Evolutionary conservation across 1,140 invertebrate species (phyloP).

Genomic region (Aphaenogaster rudis): DNA sequence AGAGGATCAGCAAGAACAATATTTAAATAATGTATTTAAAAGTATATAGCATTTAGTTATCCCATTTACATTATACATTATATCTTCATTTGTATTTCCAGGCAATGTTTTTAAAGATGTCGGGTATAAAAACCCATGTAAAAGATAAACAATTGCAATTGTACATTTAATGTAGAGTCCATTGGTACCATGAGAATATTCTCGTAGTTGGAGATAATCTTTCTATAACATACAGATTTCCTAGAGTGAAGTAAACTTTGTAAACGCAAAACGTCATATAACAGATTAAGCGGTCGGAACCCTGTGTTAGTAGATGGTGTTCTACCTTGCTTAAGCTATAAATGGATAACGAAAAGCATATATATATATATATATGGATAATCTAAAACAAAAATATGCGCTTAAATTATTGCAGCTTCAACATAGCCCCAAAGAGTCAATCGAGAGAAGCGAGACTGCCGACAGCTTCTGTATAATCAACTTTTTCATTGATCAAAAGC

Average conservation of each 20-base stretch:
- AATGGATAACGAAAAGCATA: slow-evolving; percentile 62
- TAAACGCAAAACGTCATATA: slow-evolving; percentile 68
- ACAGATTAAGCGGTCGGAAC: slow-evolving; percentile 65
- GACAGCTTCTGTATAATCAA: slow-evolving; percentile 33
- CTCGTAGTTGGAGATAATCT: slow-evolving; percentile 33
- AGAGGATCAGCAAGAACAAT: slow-evolving; percentile 28
- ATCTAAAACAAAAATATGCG: slow-evolving; percentile 73
- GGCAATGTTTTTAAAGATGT: slow-evolving; percentile 43
- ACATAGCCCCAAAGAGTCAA: slow-evolving; percentile 67
- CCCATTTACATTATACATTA: slow-evolving; percentile 38
- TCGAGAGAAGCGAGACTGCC: slow-evolving; percentile 44
- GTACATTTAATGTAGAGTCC: slow-evolving; percentile 63
- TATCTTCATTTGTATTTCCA: slow-evolving; percentile 36
- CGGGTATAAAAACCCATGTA: slow-evolving; percentile 19
- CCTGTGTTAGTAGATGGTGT: slow-evolving; percentile 59
- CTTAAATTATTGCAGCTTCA: slow-evolving; percentile 74
- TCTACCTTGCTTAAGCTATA: slow-evolving; percentile 67
- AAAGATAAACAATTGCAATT: slow-evolving; percentile 46
- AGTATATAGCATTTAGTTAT: slow-evolving; percentile 60
- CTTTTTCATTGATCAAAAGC: slow-evolving; percentile 50
- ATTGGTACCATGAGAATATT: slow-evolving; percentile 39
- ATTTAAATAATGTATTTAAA: slow-evolving; percentile 50
- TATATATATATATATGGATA: slow-evolving; percentile 40
- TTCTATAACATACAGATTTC: slow-evolving; percentile 58
- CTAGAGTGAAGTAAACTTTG: slow-evolving; percentile 55